Evolutionary conservation across 1,140 invertebrate species (phyloP).

Genomic region (Diabrotica undecimpunctata): DNA sequence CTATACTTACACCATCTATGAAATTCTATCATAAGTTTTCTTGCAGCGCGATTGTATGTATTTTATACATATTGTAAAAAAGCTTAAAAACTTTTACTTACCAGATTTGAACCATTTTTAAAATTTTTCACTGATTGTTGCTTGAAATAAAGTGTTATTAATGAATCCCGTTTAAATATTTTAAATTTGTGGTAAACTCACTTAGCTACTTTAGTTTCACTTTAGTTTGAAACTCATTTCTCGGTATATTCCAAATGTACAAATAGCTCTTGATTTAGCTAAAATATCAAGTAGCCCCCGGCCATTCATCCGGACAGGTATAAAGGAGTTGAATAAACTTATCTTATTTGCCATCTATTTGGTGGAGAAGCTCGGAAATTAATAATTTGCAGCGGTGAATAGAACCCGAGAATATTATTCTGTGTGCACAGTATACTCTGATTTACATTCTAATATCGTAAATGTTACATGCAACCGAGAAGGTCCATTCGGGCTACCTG

Average conservation of each 20-base stretch:
- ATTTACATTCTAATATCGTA: slow-evolving; percentile 18
- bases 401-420: slow-evolving; percentile 16
- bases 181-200: too few species aligned
- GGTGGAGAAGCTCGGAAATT: slow-evolving; percentile 19
- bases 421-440: slow-evolving; percentile 14
- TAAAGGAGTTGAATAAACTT: slow-evolving; percentile 24
- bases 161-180: too few species aligned
- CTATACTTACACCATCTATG: too few species aligned
- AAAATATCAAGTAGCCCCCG: slow-evolving; percentile 7
- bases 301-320: slow-evolving; percentile 16
- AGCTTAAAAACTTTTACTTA: too few species aligned
- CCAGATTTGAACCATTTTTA: too few species aligned
- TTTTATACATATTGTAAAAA: too few species aligned
- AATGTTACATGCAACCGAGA: slow-evolving; percentile 12
- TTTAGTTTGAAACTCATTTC: too few species aligned
- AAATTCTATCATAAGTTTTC: too few species aligned
- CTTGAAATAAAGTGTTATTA: too few species aligned
- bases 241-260: background rate
- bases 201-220: too few species aligned
- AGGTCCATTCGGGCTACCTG: slow-evolving; percentile 5
- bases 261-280: slow-evolving; percentile 8
- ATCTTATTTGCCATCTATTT: slow-evolving; percentile 25
- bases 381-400: slow-evolving; percentile 20
- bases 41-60: too few species aligned
- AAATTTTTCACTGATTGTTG: too few species aligned